Conservation (phyloP, 2,797 vertebrate genomes). For the Coendou prehensilis region DNA sequence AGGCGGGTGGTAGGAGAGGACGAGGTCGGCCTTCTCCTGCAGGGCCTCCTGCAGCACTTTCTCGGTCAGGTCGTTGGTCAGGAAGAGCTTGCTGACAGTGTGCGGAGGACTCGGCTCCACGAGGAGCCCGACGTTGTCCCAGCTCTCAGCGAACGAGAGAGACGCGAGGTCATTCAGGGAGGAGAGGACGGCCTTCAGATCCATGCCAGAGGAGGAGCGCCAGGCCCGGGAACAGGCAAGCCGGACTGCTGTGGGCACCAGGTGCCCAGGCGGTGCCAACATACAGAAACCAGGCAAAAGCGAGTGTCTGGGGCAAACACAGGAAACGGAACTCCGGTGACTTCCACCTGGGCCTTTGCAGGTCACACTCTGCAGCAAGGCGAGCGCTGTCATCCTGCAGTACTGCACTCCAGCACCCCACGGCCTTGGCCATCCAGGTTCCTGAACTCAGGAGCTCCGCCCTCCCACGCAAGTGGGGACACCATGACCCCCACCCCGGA, state of each 20-base stretch:
- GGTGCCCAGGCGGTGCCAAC: conserved; percentile 54
- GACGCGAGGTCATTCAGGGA: conserved; percentile 94
- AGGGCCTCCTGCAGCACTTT: conserved; percentile 95
- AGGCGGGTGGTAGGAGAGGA: conserved; percentile 97
- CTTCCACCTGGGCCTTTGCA: neutral
- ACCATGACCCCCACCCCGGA: neutral
- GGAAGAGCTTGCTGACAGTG: conserved; percentile 91
- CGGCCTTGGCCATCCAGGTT: neutral
- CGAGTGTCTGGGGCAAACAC: conserved; percentile 47
- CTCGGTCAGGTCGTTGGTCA: conserved; percentile 96
- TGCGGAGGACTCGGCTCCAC: conserved; percentile 94
- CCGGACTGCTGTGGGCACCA: rapidly evolving
- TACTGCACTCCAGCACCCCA: no score
- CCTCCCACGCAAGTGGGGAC: no score
- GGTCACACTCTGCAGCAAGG: neutral
- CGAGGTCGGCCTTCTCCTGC: conserved; percentile 90
- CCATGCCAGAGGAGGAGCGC: conserved; percentile 87
- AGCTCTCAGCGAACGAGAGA: conserved; percentile 94
- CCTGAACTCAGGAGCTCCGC: no score
- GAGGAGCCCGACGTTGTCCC: conserved; percentile 98
- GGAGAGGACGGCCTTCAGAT: conserved; percentile 91
- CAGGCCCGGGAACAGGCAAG: neutral
- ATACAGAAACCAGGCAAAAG: conserved; percentile 58
- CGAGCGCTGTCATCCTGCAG: neutral
- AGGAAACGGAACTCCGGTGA: neutral